Evolutionary conservation across 37 sponge, comb jelly and placozoan genomes (phyloP).

Genomic region (Spongia lamella): DNA sequence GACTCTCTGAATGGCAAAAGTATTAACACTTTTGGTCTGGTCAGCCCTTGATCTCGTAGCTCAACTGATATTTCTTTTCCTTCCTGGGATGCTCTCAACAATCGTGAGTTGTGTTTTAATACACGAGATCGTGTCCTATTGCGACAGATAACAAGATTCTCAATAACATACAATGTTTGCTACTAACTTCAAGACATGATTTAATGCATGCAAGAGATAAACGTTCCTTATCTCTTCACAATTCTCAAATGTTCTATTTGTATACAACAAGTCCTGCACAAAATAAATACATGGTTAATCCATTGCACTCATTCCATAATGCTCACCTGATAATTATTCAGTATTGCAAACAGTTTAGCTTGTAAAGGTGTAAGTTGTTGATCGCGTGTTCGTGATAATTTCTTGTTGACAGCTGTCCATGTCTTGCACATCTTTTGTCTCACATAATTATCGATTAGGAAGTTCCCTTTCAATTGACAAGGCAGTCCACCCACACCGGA

Average conservation of each 20-base stretch:
- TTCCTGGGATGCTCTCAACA: slow-evolving; percentile 45
- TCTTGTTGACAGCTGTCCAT: no score
- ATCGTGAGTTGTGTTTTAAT: slow-evolving; percentile 78
- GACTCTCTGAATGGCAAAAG: slow-evolving; percentile 91
- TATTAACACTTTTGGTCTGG: slow-evolving; percentile 89
- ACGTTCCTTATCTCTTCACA: slow-evolving; percentile 65
- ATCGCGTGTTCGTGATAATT: no score
- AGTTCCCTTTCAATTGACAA: no score
- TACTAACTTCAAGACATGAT: slow-evolving; percentile 88
- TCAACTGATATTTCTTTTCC: slow-evolving; percentile 56
- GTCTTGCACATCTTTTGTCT: no score
- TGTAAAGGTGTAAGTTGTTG: no score
- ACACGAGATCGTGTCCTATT: slow-evolving; percentile 72
- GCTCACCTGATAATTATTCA: no score
- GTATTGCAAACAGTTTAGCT: no score
- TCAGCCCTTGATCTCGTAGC: slow-evolving; percentile 89
- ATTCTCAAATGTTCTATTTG: slow-evolving; percentile 68
- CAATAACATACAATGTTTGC: background rate
- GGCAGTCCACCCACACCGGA: no score
- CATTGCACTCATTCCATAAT: no score
- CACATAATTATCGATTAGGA: no score
- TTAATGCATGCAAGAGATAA: slow-evolving; percentile 81
- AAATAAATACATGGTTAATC: background rate
- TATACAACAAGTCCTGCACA: slow-evolving; percentile 75
- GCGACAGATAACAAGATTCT: background rate